phyloP scores from a whole-genome alignment of 2,888 invertebrate species.

The Tetragonisca angustula region DNA sequence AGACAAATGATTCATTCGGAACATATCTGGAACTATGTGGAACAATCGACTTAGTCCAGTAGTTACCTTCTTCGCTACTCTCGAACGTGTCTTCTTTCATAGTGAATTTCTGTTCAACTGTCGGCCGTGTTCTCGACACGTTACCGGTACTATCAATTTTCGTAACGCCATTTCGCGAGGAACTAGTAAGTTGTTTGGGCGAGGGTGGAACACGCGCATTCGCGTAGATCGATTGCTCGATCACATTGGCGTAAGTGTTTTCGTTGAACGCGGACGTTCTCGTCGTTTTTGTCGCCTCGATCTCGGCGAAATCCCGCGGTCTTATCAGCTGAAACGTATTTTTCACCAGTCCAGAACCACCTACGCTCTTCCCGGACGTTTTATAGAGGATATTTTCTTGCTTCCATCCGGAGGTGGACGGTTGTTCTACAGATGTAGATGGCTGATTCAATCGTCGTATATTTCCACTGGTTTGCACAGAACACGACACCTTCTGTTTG shows the following conservation, averaged over 20 bases:
- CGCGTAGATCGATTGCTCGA: constrained; percentile 78
- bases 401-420: constrained; percentile 70
- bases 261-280: constrained; percentile 62
- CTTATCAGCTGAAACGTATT: constrained; percentile 85
- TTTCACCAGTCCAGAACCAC: constrained; percentile 72
- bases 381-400: constrained; percentile 74
- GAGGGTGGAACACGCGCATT: constrained; percentile 71
- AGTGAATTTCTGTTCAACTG: constrained; percentile 17
- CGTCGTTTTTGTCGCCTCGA: constrained; percentile 78
- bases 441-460: constrained; percentile 82
- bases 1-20: constrained; percentile 35
- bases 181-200: constrained; percentile 40
- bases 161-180: constrained; percentile 18
- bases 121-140: neutral
- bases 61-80: constrained; percentile 59
- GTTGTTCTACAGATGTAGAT: constrained; percentile 47
- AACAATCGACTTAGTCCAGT: neutral
- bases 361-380: constrained; percentile 67
- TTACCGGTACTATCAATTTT: constrained; percentile 18
- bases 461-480: constrained; percentile 86
- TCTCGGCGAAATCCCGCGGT: constrained; percentile 86
- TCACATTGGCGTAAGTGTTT: constrained; percentile 85
- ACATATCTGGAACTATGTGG: neutral
- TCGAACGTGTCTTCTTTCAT: constrained; percentile 40
- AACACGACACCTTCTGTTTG: constrained; percentile 85